A percentile compares a stretch with the other conserved stretches of the same genome.
Evolutionary conservation across 2,113 vertebrate species (phyloP).

Genomic region (Pitta sordida): DNA sequence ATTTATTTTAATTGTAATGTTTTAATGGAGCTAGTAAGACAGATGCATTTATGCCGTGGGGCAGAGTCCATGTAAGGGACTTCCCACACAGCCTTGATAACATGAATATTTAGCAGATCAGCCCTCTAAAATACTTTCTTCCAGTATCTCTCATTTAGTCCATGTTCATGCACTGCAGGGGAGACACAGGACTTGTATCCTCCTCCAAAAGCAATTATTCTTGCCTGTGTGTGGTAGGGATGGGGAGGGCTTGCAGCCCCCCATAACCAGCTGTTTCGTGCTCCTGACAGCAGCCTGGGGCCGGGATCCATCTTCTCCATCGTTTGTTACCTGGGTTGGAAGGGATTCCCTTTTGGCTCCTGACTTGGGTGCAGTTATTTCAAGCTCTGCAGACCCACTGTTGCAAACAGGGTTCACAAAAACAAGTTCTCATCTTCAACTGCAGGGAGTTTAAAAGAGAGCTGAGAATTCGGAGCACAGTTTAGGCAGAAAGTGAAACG

Average conservation of each 20-base stretch:
- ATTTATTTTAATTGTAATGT: neutral
- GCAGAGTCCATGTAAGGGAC: neutral
- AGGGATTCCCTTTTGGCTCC: neutral
- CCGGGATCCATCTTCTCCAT: neutral
- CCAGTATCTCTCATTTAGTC: neutral
- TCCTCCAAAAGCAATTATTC: neutral
- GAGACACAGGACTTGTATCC: neutral
- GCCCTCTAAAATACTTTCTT: neutral
- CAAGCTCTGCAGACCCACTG: neutral
- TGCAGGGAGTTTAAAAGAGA: neutral
- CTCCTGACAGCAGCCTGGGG: neutral
- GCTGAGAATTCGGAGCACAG: neutral
- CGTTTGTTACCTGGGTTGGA: neutral
- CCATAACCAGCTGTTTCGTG: neutral
- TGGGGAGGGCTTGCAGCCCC: neutral
- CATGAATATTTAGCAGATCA: neutral
- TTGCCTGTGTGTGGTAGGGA: neutral
- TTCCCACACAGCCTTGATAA: neutral
- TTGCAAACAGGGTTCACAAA: neutral
- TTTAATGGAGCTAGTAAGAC: neutral
- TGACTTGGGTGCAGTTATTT: neutral
- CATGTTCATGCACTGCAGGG: accelerated
- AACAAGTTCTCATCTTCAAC: neutral
- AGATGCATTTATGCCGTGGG: neutral
- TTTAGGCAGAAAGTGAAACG: neutral